Base-by-base conservation (phyloP, 2,888 invertebrate genomes). In the Conus canariensis region DNA sequence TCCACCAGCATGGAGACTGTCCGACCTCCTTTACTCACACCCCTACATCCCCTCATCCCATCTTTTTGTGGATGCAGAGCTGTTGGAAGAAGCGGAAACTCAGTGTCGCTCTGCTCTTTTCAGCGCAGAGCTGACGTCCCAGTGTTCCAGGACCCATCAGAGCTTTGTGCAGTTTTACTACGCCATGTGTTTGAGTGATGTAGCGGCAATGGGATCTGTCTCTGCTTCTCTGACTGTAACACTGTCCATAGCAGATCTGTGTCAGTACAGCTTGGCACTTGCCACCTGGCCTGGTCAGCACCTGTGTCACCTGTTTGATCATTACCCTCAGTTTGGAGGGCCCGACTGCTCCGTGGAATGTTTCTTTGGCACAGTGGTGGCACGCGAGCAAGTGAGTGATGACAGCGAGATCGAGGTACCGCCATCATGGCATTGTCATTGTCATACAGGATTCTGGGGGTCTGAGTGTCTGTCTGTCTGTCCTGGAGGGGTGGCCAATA, bases 401-500 rank as follows among this genome's bases (percentile, higher is more conserved):
- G 58, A 45, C 22, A 45, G 70, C 1, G 45, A 45, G 45, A 45
- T 45, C 45, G 67, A 14, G 12, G 9, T 22, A 14, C 10, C 10
- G 0, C 45, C 30, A 19, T 83, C 67, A 30, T 85, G 67, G 10
- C 9, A 85, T 30, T 94, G 93, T 90, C 88, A 60, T 9, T 94
- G 94, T 91, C 88, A 90, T 25, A 19, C 82, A 45, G 94, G 94
- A 9, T 94, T 93, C 91, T 94, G 92, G 90, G 94, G 94, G 30
- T 10, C 88, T 16, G 56, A 64, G 4, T 94, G 94, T 90, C 88
- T 90, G 9, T 45, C 88, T n/a, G 88, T 83, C 7, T 94, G 94
- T 85, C 93, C 93, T 56, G 94, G 94, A 45, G 94, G 94, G 30
- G 82, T 90, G 14, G 45, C 74, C n/a, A 93, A 91, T 60, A 87